Evolutionary conservation across 2,888 invertebrate genomes (phyloP), one percentile per base, ranked within the genome.

Genomic region (Brenthis daphne): DNA sequence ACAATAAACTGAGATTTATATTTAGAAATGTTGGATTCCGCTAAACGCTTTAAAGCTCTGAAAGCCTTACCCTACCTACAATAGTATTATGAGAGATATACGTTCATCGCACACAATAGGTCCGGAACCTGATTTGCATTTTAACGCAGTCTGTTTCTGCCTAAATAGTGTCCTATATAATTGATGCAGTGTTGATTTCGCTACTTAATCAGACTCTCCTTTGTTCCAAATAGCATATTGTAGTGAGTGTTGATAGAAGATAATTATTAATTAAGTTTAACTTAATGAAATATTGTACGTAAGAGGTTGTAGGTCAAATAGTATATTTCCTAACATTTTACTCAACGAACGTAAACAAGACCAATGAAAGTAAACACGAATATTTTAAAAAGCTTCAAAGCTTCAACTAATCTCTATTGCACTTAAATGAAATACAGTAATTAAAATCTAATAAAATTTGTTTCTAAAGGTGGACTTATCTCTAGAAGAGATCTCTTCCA

Each of bases 61-160:
- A 63, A 57, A 58, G 57, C 58, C 47, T 43, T 13, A 37, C 20
- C 57, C 58, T 65, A 55, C 37, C 54, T 53, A 76, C 75, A 75
- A 77, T 74, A 66, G 73, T 71, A 75, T 71, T 73, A 72, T 70
- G 68, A 71, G 67, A 67, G 70, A 72, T 74, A 75, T 74, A 74
- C 71, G 73, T 58, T 70, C 73, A 63, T 64, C 43, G 68, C 69
- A 70, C 67, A 76, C 77, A 77, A 77, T 77, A 75, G 74, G 73
- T 69, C 73, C 74, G 75, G 77, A 74, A 77, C 78, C 76, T 72
- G 75, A 85, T 85, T 85, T 84, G 78, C 85, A 86, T 86, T 84
- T 83, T 80, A 84, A 85, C 81, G 73, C 79, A 75, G 72, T 61
- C 75, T 73, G 68, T 68, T 70, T 76, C 75, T 73, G 73, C 72